These are phyloP conservation scores for Apamea crenata DNA, from an alignment of 2,888 invertebrate genomes.

Conservation along the genomic window DNA sequence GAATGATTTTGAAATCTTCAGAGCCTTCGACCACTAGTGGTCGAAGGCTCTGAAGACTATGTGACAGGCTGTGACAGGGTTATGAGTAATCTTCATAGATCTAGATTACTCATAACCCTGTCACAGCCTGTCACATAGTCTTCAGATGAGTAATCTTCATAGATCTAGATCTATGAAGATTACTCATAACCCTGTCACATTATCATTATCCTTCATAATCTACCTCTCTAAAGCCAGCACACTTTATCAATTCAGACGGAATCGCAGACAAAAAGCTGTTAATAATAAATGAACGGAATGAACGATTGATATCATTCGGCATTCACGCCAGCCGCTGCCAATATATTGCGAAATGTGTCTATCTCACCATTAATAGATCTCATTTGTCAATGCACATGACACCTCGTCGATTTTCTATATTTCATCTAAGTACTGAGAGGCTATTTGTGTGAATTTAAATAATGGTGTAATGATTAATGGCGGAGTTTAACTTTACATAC, in stretches of 20 bases:
- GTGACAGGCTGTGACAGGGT: too few species aligned
- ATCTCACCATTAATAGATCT: conserved; percentile 64
- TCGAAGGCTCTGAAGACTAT: too few species aligned
- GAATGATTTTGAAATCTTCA: background rate
- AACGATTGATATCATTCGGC: conserved; percentile 50
- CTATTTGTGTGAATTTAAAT: conserved; percentile 48
- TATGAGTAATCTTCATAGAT: too few species aligned
- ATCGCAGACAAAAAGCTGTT: conserved; percentile 55
- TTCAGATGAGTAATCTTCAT: too few species aligned
- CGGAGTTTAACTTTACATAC: conserved; percentile 37
- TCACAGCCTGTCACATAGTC: too few species aligned
- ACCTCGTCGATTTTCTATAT: conserved; percentile 48
- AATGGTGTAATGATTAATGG: conserved; percentile 47
- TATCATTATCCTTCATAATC: conserved; percentile 8
- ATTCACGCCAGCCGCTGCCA: conserved; percentile 45
- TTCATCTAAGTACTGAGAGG: conserved; percentile 36
- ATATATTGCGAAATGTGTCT: conserved; percentile 63
- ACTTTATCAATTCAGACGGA: conserved; percentile 38
- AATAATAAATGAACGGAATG: conserved; percentile 60
- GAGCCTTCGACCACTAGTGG: background rate
- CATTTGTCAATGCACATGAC: conserved; percentile 65
- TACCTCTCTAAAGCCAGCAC: conserved; percentile 23
- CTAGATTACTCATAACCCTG: too few species aligned
- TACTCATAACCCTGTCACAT: background rate
- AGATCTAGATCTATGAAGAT: background rate